phyloP scores from a whole-genome alignment of 2,888 invertebrate genomes.

The Drosophila paramelanica region DNA sequence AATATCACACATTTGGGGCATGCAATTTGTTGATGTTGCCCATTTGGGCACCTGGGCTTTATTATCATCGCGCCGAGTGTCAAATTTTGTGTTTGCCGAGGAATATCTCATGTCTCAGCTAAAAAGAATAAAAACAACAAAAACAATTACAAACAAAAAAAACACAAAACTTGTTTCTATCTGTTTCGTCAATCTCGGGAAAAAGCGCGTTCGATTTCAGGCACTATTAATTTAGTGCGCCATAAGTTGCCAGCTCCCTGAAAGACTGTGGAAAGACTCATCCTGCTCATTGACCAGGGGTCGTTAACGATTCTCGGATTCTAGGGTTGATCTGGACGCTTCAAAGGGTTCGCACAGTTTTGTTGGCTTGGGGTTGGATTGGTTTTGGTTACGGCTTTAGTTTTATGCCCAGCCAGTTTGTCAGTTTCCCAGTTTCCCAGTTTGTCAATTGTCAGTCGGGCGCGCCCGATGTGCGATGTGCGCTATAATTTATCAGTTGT shows the following conservation, averaged over 20 bases:
- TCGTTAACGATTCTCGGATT: conserved; percentile 8
- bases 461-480: conserved; percentile 35
- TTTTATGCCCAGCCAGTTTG: conserved; percentile 8
- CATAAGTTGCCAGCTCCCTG: conserved; percentile 22
- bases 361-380: conserved; percentile 44
- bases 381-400: conserved; percentile 46
- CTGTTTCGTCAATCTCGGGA: conserved; percentile 2
- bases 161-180: conserved; percentile 44
- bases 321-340: conserved; percentile 34
- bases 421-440: conserved; percentile 19
- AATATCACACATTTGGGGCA: conserved; percentile 59
- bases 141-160: background rate
- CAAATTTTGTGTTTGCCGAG: conserved; percentile 30
- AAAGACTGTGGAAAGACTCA: background rate
- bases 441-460: conserved; percentile 68
- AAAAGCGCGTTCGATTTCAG: conserved; percentile 41
- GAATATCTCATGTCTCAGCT: conserved; percentile 15
- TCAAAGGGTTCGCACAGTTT: conserved; percentile 56
- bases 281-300: conserved; percentile 43
- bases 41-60: conserved; percentile 30
- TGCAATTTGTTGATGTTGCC: conserved; percentile 44
- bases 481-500: conserved; percentile 76
- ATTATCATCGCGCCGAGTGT: conserved; percentile 36
- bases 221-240: conserved; percentile 42
- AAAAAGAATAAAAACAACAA: conserved; percentile 1